phyloP scores from a whole-genome alignment of 2,797 vertebrate genomes.

The Coranthus polyacanthus region DNA sequence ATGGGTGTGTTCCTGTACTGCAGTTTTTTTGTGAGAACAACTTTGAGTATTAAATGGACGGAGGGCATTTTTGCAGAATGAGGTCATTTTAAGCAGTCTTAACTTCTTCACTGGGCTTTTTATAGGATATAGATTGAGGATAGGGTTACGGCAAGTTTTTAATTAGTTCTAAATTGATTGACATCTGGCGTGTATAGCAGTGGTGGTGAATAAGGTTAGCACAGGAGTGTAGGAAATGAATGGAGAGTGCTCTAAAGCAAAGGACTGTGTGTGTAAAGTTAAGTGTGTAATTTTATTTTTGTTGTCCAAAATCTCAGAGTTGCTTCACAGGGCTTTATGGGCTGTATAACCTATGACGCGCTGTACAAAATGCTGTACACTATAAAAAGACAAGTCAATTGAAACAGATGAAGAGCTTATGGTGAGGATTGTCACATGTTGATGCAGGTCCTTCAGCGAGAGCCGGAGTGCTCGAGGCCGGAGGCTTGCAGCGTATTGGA shows the following conservation, averaged over 20 bases:
- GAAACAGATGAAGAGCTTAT: not conserved
- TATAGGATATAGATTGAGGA: not conserved
- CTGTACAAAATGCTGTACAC: not conserved
- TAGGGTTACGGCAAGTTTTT: too few species aligned
- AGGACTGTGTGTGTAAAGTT: not conserved
- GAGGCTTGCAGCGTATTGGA: constrained; percentile 86
- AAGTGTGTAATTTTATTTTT: too few species aligned
- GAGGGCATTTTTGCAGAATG: constrained; percentile 48
- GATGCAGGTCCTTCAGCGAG: constrained; percentile 89
- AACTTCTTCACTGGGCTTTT: constrained; percentile 4
- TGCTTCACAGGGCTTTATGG: too few species aligned
- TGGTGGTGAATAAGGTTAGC: not conserved
- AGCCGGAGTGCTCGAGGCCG: constrained; percentile 87
- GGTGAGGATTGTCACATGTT: constrained; percentile 16
- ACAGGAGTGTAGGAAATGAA: too few species aligned
- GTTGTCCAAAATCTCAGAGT: too few species aligned
- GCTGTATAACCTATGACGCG: not conserved
- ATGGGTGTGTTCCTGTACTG: constrained; percentile 2
- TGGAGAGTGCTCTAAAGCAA: not conserved
- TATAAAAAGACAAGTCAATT: too few species aligned
- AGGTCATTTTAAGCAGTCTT: constrained; percentile 30
- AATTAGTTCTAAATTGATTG: constrained; percentile 20
- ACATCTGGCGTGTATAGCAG: not conserved
- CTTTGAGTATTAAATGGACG: constrained; percentile 22
- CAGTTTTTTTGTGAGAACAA: constrained; percentile 13